These are phyloP conservation scores for Hystrix brachyura DNA, from an alignment of 2,113 vertebrate genomes.

Conservation along the genomic window DNA sequence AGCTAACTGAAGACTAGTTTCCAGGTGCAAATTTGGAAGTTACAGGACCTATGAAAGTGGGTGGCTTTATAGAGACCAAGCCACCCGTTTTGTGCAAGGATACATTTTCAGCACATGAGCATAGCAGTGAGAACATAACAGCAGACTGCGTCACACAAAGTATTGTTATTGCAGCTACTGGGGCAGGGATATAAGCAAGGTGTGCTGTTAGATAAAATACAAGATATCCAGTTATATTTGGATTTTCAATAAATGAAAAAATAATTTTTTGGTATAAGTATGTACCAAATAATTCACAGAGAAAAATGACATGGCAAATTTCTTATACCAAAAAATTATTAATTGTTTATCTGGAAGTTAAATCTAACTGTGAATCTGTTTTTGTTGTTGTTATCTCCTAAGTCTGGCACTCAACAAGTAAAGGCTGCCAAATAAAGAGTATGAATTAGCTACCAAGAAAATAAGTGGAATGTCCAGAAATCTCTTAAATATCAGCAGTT, in stretches of 20 bases:
- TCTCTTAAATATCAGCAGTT: not conserved
- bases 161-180: not conserved
- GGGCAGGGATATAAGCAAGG: not conserved
- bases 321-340: not conserved
- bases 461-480: not conserved
- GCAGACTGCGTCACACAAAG: not conserved
- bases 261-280: not conserved
- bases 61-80: not conserved
- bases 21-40: not conserved
- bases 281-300: not conserved
- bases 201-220: not conserved
- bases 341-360: slow-evolving; percentile 24
- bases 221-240: not conserved
- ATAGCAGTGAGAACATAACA: not conserved
- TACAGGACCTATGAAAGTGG: not conserved
- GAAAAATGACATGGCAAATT: not conserved
- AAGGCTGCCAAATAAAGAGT: not conserved
- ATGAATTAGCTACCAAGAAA: not conserved
- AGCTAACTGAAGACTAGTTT: not conserved
- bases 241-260: not conserved
- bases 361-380: not conserved
- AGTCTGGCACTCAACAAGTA: not conserved
- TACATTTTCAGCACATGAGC: not conserved
- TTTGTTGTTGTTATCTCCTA: not conserved
- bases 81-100: not conserved